A percentile compares a stretch with the other conserved stretches of the same genome.
Conservation (phyloP, 2,113 vertebrate genomes). For the human (Homo sapiens) region DNA sequence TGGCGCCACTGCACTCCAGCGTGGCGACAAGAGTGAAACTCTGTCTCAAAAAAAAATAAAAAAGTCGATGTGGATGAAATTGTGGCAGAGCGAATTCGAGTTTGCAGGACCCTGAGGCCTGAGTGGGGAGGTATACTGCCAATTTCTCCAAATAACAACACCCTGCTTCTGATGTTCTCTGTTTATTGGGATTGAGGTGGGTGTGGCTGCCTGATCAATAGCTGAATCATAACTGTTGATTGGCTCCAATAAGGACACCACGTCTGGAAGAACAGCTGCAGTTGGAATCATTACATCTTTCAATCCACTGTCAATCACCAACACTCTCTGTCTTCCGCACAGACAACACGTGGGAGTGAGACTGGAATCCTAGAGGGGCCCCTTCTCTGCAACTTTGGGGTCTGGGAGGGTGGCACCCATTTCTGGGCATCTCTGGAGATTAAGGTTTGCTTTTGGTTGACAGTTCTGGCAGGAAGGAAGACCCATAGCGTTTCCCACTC, state of each 20-base stretch:
- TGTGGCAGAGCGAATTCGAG: fast-evolving
- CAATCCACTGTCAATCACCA: fast-evolving
- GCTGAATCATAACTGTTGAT: not conserved
- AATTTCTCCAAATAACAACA: fast-evolving
- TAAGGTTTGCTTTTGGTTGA: no score
- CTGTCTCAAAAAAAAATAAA: no score
- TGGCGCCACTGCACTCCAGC: no score
- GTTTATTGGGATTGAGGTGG: no score
- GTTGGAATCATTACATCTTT: fast-evolving
- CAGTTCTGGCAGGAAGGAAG: not conserved
- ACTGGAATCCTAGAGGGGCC: no score
- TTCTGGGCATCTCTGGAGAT: not conserved
- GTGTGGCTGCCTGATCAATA: not conserved
- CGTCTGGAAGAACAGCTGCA: not conserved
- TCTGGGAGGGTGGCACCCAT: fast-evolving
- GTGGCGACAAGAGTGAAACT: no score
- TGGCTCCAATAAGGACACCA: not conserved
- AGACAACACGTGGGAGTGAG: fast-evolving
- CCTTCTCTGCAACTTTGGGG: no score
- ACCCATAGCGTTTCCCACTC: not conserved
- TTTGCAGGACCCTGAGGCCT: not conserved
- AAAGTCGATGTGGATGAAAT: no score
- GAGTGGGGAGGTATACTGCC: fast-evolving
- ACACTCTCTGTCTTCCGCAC: no score
- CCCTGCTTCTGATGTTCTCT: not conserved